phyloP scores from a whole-genome alignment of 2,888 invertebrate species.

The Platerodrilus igneus region DNA sequence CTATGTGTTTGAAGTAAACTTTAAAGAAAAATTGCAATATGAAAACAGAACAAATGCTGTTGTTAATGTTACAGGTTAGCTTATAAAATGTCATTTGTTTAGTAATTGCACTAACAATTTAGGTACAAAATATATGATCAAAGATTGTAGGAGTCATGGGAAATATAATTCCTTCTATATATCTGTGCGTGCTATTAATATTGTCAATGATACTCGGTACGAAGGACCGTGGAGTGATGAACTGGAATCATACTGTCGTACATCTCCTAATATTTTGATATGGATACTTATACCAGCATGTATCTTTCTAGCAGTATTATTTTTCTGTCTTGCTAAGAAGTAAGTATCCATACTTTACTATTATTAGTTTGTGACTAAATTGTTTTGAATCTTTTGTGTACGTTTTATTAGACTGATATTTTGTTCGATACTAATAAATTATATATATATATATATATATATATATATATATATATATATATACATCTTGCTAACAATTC shows the following conservation, averaged over 20 bases:
- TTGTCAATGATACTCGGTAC: constrained; percentile 30
- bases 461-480: too few species aligned
- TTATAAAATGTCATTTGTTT: constrained; percentile 3
- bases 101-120: too few species aligned
- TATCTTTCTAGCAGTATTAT: constrained; percentile 10
- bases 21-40: constrained; percentile 36
- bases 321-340: constrained; percentile 16
- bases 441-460: too few species aligned
- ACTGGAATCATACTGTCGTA: constrained; percentile 33
- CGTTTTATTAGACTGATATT: too few species aligned
- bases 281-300: constrained; percentile 14
- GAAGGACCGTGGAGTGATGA: constrained; percentile 43
- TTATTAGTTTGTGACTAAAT: too few species aligned
- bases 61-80: constrained; percentile 32
- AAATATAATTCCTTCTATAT: constrained; percentile 33
- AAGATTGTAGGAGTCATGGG: constrained; percentile 31
- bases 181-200: constrained; percentile 43
- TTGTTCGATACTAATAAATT: too few species aligned
- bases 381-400: too few species aligned
- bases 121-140: constrained; percentile 18
- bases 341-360: constrained; percentile 9
- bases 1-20: constrained; percentile 51
- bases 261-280: constrained; percentile 10
- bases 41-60: constrained; percentile 26
- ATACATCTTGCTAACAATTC: too few species aligned